Evolutionary conservation across 2,113 vertebrate genomes (phyloP).

Genomic region (Circaetus gallicus): DNA sequence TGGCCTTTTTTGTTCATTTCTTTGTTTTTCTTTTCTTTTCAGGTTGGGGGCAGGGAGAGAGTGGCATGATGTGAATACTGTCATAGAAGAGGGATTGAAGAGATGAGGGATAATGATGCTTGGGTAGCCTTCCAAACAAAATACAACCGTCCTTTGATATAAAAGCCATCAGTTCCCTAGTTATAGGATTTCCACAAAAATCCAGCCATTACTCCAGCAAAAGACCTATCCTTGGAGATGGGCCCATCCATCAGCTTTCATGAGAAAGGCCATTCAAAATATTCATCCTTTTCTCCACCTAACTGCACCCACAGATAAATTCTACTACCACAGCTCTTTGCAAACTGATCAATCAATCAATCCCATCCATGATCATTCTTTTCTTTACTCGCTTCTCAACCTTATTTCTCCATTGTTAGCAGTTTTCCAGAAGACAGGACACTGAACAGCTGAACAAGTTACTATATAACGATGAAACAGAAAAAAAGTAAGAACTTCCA

Average conservation of each 20-base stretch:
- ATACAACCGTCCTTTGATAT: background rate
- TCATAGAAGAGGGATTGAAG: background rate
- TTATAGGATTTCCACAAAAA: background rate
- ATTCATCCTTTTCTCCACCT: background rate
- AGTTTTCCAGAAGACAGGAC: background rate
- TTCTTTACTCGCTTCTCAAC: background rate
- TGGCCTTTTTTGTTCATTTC: rapidly evolving
- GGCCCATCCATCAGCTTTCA: background rate
- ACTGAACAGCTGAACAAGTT: background rate
- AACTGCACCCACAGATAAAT: background rate
- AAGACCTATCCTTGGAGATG: background rate
- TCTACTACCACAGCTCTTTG: background rate
- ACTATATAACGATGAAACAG: background rate
- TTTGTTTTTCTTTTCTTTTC: background rate
- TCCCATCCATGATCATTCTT: background rate
- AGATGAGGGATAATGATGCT: background rate
- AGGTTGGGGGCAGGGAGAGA: background rate
- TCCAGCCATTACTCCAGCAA: background rate
- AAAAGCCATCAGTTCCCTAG: background rate
- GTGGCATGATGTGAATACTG: background rate
- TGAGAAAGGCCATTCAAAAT: background rate
- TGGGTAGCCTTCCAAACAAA: background rate
- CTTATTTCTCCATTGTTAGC: background rate
- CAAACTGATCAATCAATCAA: background rate
- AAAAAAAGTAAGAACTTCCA: background rate